Conservation (phyloP, 2,888 invertebrate genomes). For the Cantharis lateralis region DNA sequence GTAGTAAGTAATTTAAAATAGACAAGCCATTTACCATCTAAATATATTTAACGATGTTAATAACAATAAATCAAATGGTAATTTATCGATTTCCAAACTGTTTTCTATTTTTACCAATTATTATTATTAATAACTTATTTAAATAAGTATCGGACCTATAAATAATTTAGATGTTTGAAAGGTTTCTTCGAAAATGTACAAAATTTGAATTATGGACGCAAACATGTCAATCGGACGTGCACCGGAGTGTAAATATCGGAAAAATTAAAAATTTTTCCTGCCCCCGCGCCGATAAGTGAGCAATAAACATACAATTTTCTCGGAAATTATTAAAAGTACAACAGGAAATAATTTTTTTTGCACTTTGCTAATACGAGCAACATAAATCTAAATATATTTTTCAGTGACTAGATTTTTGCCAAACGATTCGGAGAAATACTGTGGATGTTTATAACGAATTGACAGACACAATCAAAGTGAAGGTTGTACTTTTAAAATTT, state of each 20-base stretch:
- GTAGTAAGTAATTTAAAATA: background rate
- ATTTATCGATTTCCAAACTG: background rate
- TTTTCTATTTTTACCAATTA: background rate
- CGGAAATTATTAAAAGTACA: background rate
- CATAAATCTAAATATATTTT: conserved; percentile 10
- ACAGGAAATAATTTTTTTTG: conserved; percentile 13
- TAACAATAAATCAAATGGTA: background rate
- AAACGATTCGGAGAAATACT: background rate
- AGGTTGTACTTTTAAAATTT: background rate
- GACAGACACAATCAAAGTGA: background rate
- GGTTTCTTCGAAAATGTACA: background rate
- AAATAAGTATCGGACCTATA: background rate
- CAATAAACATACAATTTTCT: background rate
- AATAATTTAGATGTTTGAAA: background rate
- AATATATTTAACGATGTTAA: background rate
- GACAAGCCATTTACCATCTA: background rate
- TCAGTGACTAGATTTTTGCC: background rate
- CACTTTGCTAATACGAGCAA: background rate
- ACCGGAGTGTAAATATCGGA: background rate
- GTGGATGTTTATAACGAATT: conserved; percentile 4
- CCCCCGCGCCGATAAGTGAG: background rate
- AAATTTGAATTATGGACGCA: background rate
- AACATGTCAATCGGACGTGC: background rate
- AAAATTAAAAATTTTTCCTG: background rate
- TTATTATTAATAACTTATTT: background rate